Base-by-base conservation (phyloP, 2,797 vertebrate species). In the Craterocephalus amniculus region DNA sequence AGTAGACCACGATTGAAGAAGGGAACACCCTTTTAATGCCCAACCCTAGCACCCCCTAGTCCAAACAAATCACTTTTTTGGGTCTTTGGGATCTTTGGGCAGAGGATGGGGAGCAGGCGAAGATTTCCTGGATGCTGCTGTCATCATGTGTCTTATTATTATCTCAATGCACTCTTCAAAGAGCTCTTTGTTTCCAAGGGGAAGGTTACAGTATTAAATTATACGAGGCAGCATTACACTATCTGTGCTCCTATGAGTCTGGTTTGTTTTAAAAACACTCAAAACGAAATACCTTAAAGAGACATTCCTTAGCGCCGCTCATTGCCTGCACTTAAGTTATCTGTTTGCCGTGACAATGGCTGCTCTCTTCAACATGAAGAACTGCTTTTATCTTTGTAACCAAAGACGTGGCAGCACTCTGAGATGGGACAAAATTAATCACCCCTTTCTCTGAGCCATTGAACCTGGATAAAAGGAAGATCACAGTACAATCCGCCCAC, bases 71-170 rank as follows among this genome's bases (percentile, higher is more conserved):
- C 29, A 16, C 45, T 70, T 60, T 60, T 54, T 18, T 4, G 29
- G 29, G 6, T 31, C 40, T 43, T 48, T 54, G 22, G 26, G 63
- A 61, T 20, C 38, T 65, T 18, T 74, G 58, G 29, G 55, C 34
- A 66, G 38, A 66, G 38, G 74, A 70, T 60, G 63, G 63, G 70
- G 66, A 78, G 83, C 26, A 73, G 82, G 82, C 84, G 90, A 59
- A 82, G 82, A 85, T 92, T 88, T 77, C 76, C 66, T 78, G 90
- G 85, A 92, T 83, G 90, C 67, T 63, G 85, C 85, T 95, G 94
- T 96, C 94, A 94, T 88, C 90, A 56, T 10, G 83, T 29, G 80
- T 91, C 81, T 92, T 93, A 93, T 96, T 95, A 94, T 58, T 76
- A 58, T 64, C 83, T 91, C 79, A 63, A 67, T 70, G 62, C 31